Base-by-base conservation (phyloP, 2,888 invertebrate genomes). In the Caenorhabditis auriculariae region DNA sequence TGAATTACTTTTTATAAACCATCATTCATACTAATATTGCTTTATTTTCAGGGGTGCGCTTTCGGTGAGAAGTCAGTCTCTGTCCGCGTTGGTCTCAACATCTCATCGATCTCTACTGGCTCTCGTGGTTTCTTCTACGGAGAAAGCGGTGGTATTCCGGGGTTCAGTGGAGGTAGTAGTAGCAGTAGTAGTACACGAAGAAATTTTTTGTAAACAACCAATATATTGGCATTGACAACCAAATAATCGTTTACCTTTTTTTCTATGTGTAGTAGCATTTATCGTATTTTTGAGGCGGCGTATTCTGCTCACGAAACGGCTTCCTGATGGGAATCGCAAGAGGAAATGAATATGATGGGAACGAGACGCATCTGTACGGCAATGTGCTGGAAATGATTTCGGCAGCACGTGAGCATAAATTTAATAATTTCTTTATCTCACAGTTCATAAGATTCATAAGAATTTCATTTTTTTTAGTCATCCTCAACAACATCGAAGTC, bases 31-130 rank as follows among this genome's bases (percentile, higher is more conserved):
- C 38, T 21, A 59, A 4, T 46, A 59, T 57, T 55, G 39, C 7
- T 59, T 60, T 49, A 58, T 52, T 61, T 53, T 61, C 58, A 60
- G 59, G 61, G 61, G 26, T 61, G 46, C 53, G 35, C 60, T 2
- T 60, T 61, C 27, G 59, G 59, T 32, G 61, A 61, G 35, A 61
- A 46, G 46, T 61, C 46, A 24, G 9, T 54, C 12, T 61, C 61
- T 19, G 28, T 61, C 32, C 49, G 59, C 4, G 12, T 44, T 28
- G 61, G 61, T 19, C n/a, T n/a, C n/a, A 52, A 54, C 26, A 21
- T 61, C 35, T 61, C 61, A 3, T 61, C 61, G 12, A n/a, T 61
- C 6, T 60, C 61, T 24, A 28, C 27, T 52, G 58, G 60, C 2
- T 44, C 45, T 42, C 46, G 27, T 46, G 61, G 61, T 24, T 61